Evolutionary conservation across 2,888 invertebrate species (phyloP).

Genomic region (Steinernema scapterisci): DNA sequence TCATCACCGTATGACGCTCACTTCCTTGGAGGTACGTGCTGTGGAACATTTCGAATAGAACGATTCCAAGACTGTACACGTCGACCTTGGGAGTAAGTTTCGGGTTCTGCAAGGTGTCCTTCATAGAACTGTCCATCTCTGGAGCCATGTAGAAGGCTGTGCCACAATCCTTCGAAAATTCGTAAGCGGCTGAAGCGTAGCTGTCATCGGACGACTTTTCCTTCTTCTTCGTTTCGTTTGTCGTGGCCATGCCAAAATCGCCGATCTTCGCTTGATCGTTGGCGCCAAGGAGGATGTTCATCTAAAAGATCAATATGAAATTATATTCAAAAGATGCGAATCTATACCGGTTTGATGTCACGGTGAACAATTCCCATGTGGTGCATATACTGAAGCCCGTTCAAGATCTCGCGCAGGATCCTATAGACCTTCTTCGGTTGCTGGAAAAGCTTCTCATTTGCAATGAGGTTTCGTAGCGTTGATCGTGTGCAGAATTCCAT

Average conservation of each 20-base stretch:
- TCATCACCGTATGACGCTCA: constrained; percentile 83
- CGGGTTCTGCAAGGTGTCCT: not conserved
- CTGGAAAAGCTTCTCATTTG: constrained; percentile 76
- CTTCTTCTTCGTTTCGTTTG: constrained; percentile 38
- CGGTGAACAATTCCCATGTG: constrained; percentile 58
- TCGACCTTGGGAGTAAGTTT: constrained; percentile 73
- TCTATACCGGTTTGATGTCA: constrained; percentile 60
- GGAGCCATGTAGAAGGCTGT: constrained; percentile 94
- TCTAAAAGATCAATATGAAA: constrained; percentile 67
- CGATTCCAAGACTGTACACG: constrained; percentile 74
- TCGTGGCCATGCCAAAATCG: constrained; percentile 86
- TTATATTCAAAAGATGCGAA: constrained; percentile 25
- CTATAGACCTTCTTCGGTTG: constrained; percentile 81
- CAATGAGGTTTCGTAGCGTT: constrained; percentile 76
- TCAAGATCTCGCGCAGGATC: constrained; percentile 90
- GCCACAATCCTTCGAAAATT: constrained; percentile 77
- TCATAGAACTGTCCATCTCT: constrained; percentile 74
- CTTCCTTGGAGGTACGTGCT: constrained; percentile 80
- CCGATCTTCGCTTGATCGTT: constrained; percentile 93
- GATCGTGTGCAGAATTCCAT: constrained; percentile 99
- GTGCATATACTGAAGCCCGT: constrained; percentile 70
- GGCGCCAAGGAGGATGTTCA: constrained; percentile 91
- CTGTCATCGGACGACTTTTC: not conserved
- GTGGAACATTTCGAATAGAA: constrained; percentile 81
- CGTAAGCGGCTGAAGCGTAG: not conserved